Conservation (phyloP, 1,140 invertebrate species). For the Rhagoletis pomonella region DNA sequence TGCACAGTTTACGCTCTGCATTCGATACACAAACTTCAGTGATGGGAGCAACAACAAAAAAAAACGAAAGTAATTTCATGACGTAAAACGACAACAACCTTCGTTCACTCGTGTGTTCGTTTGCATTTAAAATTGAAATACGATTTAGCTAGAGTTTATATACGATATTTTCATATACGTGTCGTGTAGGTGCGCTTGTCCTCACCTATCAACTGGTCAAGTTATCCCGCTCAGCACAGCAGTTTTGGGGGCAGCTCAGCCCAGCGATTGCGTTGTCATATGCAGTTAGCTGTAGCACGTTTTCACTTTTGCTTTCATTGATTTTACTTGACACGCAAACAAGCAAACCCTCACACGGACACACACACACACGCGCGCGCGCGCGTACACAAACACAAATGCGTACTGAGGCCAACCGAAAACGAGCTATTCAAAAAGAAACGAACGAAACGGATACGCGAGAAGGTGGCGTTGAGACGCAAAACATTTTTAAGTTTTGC, state of each 20-base stretch:
- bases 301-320: constrained; percentile 56
- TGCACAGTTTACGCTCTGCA: too few relatives aligned
- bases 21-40: too few relatives aligned
- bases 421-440: not conserved
- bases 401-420: not conserved
- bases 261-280: not conserved
- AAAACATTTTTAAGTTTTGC: not conserved
- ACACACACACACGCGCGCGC: not conserved
- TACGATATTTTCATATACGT: not conserved
- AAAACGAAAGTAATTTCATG: not conserved
- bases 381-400: too few relatives aligned
- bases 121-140: not conserved
- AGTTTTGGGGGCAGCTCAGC: not conserved
- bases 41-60: not conserved
- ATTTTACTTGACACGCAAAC: constrained; percentile 49
- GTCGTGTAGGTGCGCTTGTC: not conserved
- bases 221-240: not conserved
- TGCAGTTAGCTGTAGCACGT: constrained; percentile 3
- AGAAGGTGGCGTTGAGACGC: not conserved
- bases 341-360: too few relatives aligned
- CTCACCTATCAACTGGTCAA: constrained; percentile 35
- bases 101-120: too few relatives aligned
- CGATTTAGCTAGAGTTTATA: not conserved
- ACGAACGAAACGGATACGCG: not conserved
- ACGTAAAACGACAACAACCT: not conserved